Evolutionary conservation across 1,140 invertebrate genomes (phyloP).

Genomic region (Atta colombica): DNA sequence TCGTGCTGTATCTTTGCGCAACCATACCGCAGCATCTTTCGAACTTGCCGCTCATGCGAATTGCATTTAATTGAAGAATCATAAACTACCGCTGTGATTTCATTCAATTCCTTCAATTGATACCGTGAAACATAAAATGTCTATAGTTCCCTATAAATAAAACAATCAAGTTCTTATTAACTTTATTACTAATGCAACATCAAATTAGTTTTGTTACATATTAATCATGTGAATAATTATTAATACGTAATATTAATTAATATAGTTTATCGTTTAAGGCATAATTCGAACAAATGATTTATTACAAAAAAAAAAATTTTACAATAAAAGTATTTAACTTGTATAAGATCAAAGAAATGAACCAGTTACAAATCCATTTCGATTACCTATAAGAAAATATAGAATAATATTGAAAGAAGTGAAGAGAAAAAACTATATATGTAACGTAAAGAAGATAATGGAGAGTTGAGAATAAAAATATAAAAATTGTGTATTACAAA

Average conservation of each 20-base stretch:
- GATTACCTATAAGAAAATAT: neutral
- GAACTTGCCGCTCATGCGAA: constrained; percentile 17
- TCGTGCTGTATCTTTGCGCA: constrained; percentile 6
- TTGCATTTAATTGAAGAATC: neutral
- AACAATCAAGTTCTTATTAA: neutral
- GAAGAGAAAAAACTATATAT: neutral
- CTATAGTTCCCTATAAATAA: neutral
- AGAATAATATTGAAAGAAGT: neutral
- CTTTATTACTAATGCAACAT: neutral
- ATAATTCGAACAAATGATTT: neutral
- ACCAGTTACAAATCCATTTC: neutral
- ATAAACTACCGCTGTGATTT: constrained; percentile 38
- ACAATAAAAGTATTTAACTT: neutral
- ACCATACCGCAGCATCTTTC: constrained; percentile 30
- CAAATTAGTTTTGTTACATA: neutral
- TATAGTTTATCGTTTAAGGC: neutral
- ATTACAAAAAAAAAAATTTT: neutral
- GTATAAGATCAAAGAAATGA: neutral
- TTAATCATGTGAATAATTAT: neutral
- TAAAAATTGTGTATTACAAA: neutral
- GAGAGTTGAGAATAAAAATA: constrained; percentile 15
- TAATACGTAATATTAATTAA: neutral
- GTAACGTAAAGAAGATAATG: neutral
- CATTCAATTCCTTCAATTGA: constrained; percentile 41
- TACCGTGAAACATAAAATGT: neutral